These are phyloP conservation scores for Caenorhabditis briggsae DNA, from an alignment of 1,140 invertebrate genomes.

Conservation along the genomic window DNA sequence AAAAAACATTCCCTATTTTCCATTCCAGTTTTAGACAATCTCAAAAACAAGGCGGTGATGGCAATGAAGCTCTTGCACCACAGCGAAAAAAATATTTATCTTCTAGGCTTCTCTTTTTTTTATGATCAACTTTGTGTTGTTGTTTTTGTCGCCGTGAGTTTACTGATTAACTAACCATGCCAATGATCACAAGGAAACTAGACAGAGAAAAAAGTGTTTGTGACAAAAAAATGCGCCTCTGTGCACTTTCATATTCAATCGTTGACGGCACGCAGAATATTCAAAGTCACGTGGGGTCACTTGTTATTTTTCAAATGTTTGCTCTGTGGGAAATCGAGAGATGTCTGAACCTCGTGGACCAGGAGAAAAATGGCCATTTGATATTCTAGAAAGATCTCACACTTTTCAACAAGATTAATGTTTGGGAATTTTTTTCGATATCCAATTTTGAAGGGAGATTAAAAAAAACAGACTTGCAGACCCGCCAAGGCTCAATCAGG, in stretches of 20 bases:
- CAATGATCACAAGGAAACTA: constrained; percentile 1
- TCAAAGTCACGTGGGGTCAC: constrained; percentile 18
- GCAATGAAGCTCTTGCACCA: background rate
- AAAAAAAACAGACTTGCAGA: too few relatives aligned
- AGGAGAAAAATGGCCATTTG: constrained; percentile 14
- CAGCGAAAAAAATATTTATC: background rate
- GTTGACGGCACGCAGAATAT: background rate
- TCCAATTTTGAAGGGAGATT: too few relatives aligned
- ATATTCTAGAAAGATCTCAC: constrained; percentile 11
- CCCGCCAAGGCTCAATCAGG: too few relatives aligned
- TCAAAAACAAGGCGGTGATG: constrained; percentile 2
- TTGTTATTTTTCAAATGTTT: constrained; percentile 40
- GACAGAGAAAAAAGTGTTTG: background rate
- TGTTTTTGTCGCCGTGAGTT: background rate
- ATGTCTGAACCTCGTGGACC: constrained; percentile 23
- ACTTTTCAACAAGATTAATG: background rate
- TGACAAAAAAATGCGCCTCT: background rate
- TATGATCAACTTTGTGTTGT: background rate
- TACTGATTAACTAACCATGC: background rate
- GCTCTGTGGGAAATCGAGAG: background rate
- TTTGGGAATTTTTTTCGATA: background rate
- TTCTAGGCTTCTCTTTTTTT: constrained; percentile 15
- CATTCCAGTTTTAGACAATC: constrained; percentile 14
- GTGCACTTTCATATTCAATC: constrained; percentile 15
- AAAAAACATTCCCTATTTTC: background rate